A percentile compares a stretch with the other conserved stretches of the same genome.
These are phyloP conservation scores for Anneissia japonica DNA, from an alignment of 35 echinoderm and acorn worm genomes.

Conservation along the genomic window DNA sequence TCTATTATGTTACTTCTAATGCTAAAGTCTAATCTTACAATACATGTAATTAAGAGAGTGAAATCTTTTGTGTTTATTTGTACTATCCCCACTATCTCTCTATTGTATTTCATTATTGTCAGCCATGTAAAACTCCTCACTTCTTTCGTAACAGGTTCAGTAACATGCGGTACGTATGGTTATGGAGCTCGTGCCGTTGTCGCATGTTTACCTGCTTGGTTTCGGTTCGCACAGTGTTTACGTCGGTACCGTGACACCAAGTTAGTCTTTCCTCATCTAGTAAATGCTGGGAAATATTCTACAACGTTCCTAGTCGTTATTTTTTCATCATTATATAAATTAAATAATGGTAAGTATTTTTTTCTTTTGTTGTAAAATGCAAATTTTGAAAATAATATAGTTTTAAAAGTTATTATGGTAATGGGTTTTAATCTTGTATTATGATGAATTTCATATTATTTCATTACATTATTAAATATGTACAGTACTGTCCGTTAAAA, in stretches of 20 bases:
- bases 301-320: conserved; percentile 93
- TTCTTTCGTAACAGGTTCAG: conserved; percentile 42
- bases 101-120: no score
- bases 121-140: background rate
- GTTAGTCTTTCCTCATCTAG: conserved; percentile 83
- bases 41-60: no score
- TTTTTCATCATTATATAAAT: conserved; percentile 53
- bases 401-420: no score
- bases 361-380: background rate
- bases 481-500: no score
- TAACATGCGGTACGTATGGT: conserved; percentile 60
- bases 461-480: no score
- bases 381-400: no score
- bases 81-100: background rate
- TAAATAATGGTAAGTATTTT: conserved; percentile 7
- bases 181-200: conserved; percentile 71
- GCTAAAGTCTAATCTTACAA: no score
- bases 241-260: conserved; percentile 76
- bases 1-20: no score
- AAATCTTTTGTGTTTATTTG: background rate
- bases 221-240: conserved; percentile 91
- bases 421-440: no score
- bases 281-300: conserved; percentile 98
- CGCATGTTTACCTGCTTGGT: conserved; percentile 93
- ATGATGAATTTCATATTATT: no score